These are phyloP conservation scores for Leptoclinus maculatus DNA, from an alignment of 2,797 vertebrate species.

Conservation along the genomic window DNA sequence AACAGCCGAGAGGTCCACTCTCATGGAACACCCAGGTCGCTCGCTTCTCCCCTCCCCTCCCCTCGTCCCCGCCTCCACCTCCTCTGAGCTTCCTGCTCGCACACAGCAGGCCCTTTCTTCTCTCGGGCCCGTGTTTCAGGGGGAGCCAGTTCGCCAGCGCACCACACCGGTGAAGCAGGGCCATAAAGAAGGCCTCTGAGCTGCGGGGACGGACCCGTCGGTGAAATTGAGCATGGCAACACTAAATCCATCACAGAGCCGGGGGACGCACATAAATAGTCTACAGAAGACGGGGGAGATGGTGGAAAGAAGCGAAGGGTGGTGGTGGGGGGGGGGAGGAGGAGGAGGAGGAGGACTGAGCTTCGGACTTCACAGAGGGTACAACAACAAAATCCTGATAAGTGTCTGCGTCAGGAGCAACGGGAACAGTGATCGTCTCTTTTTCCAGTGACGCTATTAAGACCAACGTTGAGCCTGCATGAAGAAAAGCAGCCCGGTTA, in stretches of 20 bases:
- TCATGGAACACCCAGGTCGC: constrained; percentile 93
- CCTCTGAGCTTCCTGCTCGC: constrained; percentile 59
- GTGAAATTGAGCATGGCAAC: constrained; percentile 61
- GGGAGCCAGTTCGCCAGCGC: constrained; percentile 51
- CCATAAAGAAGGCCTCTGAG: constrained; percentile 46
- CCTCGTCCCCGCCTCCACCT: constrained; percentile 60
- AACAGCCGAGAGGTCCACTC: constrained; percentile 86
- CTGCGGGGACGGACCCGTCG: constrained; percentile 27
- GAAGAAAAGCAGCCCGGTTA: neutral
- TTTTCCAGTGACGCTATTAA: no score
- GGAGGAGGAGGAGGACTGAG: neutral
- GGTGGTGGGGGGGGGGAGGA: neutral
- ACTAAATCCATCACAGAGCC: constrained; percentile 56
- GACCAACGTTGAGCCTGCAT: neutral
- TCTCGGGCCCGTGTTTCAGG: constrained; percentile 58
- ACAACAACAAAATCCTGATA: neutral
- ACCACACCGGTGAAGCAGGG: constrained; percentile 27
- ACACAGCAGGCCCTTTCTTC: constrained; percentile 72
- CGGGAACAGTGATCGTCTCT: neutral
- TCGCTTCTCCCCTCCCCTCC: constrained; percentile 53
- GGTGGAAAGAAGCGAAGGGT: neutral
- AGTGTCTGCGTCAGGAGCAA: neutral
- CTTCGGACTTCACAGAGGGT: neutral
- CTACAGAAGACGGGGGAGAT: constrained; percentile 20
- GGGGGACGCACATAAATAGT: constrained; percentile 42